Base-by-base conservation (phyloP, 2,113 vertebrate species). In the Lycaon pictus region DNA sequence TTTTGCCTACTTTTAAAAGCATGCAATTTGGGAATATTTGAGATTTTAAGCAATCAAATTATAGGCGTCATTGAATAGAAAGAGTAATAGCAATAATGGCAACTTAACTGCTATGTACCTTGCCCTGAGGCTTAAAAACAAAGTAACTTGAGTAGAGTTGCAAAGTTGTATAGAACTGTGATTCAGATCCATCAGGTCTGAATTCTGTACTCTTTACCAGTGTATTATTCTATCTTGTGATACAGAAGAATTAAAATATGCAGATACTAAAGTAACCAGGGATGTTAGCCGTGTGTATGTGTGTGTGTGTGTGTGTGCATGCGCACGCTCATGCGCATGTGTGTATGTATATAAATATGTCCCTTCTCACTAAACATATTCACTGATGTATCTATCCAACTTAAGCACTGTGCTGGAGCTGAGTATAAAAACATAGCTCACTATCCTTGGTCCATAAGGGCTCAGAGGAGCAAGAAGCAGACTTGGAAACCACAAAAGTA, bases 1-100 rank as follows among this genome's bases (percentile, higher is more conserved):
- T 37, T 37, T 37, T 37, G 37, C 37, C 37, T 37, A 51, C 2
- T 92, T 95, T 65, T 67, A 60, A 86, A 96, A 93, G 19, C 60
- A 55, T 23, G 8, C 88, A 43, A 55, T 65, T 81, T 92, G 63
- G n/a, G 25, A 84, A 22, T 90, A 74, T 82, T 94, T 97, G 63
- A 95, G 2, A 69, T 79, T 60, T 96, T 72, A 93, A 62, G 5
- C n/a, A 67, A 6, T 80, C 20, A 72, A 53, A 63, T 86, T 80
- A 5, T 27, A 93, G 15, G 23, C 32, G 82, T 92, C 77, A 92
- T 62, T 29, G 71, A 63, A 86, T 12, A 43, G 79, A 93, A 20
- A 82, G 11, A 51, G 35, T 69, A 83, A 56, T 88, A 51, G 35
- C 22, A 72, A 65, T 79, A 88, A 82, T 90, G 56, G 22, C 55